Evolutionary conservation across 2,113 vertebrate species (phyloP).

Genomic region (Bothrops jararaca): DNA sequence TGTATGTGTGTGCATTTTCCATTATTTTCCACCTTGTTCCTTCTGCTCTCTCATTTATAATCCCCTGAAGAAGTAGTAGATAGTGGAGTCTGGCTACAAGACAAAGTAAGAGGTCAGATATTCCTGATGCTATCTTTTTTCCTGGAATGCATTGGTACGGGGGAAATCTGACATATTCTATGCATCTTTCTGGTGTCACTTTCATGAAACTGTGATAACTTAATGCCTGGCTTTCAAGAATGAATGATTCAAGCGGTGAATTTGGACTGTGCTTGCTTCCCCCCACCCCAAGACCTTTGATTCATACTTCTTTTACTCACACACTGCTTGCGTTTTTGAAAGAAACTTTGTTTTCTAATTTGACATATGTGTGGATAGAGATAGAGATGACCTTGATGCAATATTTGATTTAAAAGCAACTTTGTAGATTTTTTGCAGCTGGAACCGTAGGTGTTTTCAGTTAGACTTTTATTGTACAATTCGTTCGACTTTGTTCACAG

Average conservation of each 20-base stretch:
- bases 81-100: constrained; percentile 84
- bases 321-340: background rate
- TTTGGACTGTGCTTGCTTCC: background rate
- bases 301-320: background rate
- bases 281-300: background rate
- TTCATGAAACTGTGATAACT: constrained; percentile 89
- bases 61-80: constrained; percentile 80
- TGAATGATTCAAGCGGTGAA: constrained; percentile 69
- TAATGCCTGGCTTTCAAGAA: constrained; percentile 88
- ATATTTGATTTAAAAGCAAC: background rate
- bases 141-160: constrained; percentile 84
- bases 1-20: constrained; percentile 69
- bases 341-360: background rate
- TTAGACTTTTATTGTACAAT: background rate
- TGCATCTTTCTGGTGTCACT: constrained; percentile 88
- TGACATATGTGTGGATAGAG: background rate
- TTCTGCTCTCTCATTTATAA: constrained; percentile 91
- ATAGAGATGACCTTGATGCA: background rate
- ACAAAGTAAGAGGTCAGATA: constrained; percentile 89
- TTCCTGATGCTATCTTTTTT: constrained; percentile 86
- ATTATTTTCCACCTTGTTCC: constrained; percentile 86
- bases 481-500: background rate
- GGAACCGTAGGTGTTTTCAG: background rate
- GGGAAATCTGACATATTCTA: constrained; percentile 88
- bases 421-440: background rate